These are phyloP conservation scores for Megalops atlanticus DNA, from an alignment of 2,113 vertebrate genomes.

Conservation along the genomic window DNA sequence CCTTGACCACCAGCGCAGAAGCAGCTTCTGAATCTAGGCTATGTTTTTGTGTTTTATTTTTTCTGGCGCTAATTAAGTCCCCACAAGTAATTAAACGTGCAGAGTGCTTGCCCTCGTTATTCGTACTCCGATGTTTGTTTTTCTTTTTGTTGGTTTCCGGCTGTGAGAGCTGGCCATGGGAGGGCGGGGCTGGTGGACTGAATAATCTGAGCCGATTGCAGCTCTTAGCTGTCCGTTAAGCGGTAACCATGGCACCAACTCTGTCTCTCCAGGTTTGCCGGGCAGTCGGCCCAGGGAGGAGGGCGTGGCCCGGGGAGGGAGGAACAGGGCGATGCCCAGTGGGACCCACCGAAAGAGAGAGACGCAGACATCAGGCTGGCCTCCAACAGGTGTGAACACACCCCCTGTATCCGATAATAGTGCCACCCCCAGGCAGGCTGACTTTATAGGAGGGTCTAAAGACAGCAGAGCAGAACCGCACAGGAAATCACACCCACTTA, in stretches of 20 bases:
- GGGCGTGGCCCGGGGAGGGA: not conserved
- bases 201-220: not conserved
- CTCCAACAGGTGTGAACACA: constrained; percentile 40
- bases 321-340: constrained; percentile 1
- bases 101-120: not conserved
- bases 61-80: not conserved
- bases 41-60: not conserved
- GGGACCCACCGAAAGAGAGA: constrained; percentile 22
- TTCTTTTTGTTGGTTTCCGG: not conserved
- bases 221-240: not conserved
- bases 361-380: constrained; percentile 21
- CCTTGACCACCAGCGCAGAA: constrained; percentile 40
- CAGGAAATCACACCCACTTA: no score
- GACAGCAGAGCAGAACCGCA: no score
- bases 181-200: not conserved
- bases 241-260: not conserved
- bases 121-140: not conserved
- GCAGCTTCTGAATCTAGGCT: not conserved
- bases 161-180: not conserved
- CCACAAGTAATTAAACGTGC: no score
- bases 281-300: constrained; percentile 9
- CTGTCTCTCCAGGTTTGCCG: constrained; percentile 28
- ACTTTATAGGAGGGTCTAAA: no score
- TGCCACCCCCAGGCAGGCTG: not conserved
- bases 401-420: not conserved